Conservation (phyloP, 2,888 invertebrate species). For the Dynastes maya region DNA sequence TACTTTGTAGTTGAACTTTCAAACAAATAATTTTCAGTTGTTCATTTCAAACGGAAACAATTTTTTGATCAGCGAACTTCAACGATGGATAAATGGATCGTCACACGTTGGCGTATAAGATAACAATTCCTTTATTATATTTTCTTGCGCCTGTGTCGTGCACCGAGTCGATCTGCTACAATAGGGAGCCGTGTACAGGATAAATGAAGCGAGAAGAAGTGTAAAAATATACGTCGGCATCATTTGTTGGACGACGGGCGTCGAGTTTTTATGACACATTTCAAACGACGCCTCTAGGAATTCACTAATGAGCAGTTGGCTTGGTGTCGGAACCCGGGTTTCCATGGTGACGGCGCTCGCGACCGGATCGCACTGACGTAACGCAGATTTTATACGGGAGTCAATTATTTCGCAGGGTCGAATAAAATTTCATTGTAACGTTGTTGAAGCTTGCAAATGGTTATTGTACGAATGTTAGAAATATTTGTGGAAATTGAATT, state of each 20-base stretch:
- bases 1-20: not conserved
- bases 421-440: slow-evolving; percentile 25
- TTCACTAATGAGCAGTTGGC: slow-evolving; percentile 70
- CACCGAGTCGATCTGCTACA: slow-evolving; percentile 50
- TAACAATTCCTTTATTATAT: slow-evolving; percentile 27
- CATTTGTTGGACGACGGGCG: slow-evolving; percentile 62
- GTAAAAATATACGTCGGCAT: slow-evolving; percentile 50
- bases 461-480: no score
- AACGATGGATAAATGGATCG: not conserved
- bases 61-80: not conserved
- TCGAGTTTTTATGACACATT: slow-evolving; percentile 69
- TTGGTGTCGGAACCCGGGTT: slow-evolving; percentile 64
- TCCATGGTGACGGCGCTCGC: slow-evolving; percentile 63
- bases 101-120: slow-evolving; percentile 1
- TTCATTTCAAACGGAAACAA: not conserved
- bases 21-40: not conserved
- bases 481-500: no score
- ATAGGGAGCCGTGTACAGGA: slow-evolving; percentile 53
- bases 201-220: slow-evolving; percentile 54
- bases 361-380: slow-evolving; percentile 57
- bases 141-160: slow-evolving; percentile 15
- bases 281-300: slow-evolving; percentile 69
- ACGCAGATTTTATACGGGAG: slow-evolving; percentile 53
- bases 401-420: slow-evolving; percentile 28
- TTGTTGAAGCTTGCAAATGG: not conserved